phyloP scores from a whole-genome alignment of 2,113 vertebrate species.

The Aphelocoma coerulescens region DNA sequence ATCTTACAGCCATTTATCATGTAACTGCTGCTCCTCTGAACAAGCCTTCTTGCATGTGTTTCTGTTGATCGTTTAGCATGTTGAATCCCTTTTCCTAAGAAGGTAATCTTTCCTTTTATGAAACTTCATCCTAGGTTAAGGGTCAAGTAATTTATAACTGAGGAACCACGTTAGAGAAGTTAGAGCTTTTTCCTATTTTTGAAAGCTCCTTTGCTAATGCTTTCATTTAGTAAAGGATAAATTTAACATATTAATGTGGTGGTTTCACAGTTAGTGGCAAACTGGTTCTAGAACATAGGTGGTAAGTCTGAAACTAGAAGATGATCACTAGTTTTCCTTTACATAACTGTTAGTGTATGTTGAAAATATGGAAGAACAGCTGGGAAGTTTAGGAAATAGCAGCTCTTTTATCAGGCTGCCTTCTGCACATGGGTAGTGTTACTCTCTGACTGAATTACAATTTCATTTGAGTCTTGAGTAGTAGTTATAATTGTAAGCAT shows the following conservation, averaged over 20 bases:
- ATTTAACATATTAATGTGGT: neutral
- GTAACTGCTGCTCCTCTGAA: neutral
- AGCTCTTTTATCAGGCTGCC: neutral
- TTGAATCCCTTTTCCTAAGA: neutral
- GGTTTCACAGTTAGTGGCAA: constrained; percentile 21
- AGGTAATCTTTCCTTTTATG: neutral
- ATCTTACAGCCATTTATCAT: neutral
- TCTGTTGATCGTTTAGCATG: neutral
- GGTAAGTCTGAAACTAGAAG: neutral
- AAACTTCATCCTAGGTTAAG: neutral
- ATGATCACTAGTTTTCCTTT: neutral
- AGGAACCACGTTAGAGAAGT: neutral
- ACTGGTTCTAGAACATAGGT: neutral
- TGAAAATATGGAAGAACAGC: neutral
- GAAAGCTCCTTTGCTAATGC: neutral
- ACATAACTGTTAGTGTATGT: neutral
- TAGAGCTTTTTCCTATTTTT: neutral
- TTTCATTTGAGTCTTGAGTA: neutral
- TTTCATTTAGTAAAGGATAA: neutral
- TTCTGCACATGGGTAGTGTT: neutral
- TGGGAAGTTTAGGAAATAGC: constrained; percentile 3
- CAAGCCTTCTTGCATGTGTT: neutral
- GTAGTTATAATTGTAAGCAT: neutral
- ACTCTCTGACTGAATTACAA: neutral
- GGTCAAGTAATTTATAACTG: neutral